Evolutionary conservation across 2,113 vertebrate species (phyloP), one percentile per base, ranked within the genome.

Genomic region (Paedocypris sp.): DNA sequence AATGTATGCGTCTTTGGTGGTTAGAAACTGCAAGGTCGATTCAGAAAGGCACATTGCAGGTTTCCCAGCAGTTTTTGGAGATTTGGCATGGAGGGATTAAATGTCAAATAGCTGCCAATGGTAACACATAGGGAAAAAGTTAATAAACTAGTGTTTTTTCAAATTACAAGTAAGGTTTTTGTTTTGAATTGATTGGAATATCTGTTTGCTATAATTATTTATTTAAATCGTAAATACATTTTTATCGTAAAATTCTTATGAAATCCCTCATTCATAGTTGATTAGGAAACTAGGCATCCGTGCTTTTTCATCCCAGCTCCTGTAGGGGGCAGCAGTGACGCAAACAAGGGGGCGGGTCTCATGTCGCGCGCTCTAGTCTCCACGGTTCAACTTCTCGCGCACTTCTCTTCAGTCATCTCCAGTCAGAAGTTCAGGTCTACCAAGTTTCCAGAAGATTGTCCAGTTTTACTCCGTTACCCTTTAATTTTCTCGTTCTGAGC

Each of bases 21-120:
- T 64, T 72, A 66, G 66, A 71, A 75, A 80, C 74, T 71, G 68
- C 66, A 69, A 69, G n/a, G 60, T 69, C 68, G 47, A 73, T 64
- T 64, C 69, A 69, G 76, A 78, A 79, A 77, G 75, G 53, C 60
- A 65, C 64, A 47, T 67, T 74, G 68, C 80, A 83, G 77, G 76
- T 76, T 73, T 73, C 71, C 72, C 69, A 74, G 75, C 73, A 28
- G 66, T 77, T 76, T 73, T 75, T 71, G 73, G 61, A 71, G 79
- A 71, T 71, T 58, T 75, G 56, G 73, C 76, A 73, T 39, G 72
- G 31, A 79, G 77, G 73, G 42, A 69, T 69, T 67, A 72, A 82
- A 80, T 59, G 77, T 69, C 31, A 42, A 22, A 26, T 50, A 51
- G 65, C 69, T 75, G 78, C 77, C 78, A 82, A 61, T 61, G 50